Evolutionary conservation across 2,797 vertebrate species (phyloP).

Genomic region (Esox lucius): DNA sequence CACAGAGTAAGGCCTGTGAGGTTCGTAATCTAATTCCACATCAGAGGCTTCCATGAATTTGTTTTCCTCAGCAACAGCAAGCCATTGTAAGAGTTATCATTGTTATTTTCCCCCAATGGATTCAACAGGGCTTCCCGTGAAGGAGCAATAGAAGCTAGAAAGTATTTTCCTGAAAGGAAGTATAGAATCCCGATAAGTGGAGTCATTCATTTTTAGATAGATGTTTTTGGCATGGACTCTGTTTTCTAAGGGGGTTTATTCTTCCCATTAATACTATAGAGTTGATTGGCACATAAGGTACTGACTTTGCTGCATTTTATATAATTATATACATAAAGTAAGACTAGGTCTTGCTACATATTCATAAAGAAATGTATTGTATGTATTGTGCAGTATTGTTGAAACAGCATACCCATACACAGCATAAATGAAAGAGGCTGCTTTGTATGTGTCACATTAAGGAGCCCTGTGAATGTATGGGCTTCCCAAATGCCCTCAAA

Average conservation of each 20-base stretch:
- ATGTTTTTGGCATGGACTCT: not conserved
- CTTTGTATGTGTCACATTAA: too few relatives aligned
- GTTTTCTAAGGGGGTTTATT: not conserved
- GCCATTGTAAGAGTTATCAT: not conserved
- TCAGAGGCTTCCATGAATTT: conserved; percentile 8
- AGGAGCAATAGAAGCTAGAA: not conserved
- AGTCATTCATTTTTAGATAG: not conserved
- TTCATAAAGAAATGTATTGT: not conserved
- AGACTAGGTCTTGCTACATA: not conserved
- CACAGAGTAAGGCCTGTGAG: not conserved
- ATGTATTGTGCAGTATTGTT: not conserved
- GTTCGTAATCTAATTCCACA: conserved; percentile 13
- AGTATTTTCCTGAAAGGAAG: conserved; percentile 2
- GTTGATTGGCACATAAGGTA: not conserved
- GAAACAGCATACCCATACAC: not conserved
- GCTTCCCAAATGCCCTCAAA: too few relatives aligned
- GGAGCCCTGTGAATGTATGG: too few relatives aligned
- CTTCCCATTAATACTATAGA: not conserved
- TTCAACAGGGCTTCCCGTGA: not conserved
- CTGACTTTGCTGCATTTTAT: not conserved
- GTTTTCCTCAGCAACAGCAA: not conserved
- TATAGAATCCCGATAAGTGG: not conserved
- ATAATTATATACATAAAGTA: not conserved
- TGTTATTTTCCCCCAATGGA: not conserved
- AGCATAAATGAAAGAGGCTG: too few relatives aligned